Evolutionary conservation across 2,113 vertebrate species (phyloP), one percentile per base, ranked within the genome.

Genomic region (Amblyornis subalaris): DNA sequence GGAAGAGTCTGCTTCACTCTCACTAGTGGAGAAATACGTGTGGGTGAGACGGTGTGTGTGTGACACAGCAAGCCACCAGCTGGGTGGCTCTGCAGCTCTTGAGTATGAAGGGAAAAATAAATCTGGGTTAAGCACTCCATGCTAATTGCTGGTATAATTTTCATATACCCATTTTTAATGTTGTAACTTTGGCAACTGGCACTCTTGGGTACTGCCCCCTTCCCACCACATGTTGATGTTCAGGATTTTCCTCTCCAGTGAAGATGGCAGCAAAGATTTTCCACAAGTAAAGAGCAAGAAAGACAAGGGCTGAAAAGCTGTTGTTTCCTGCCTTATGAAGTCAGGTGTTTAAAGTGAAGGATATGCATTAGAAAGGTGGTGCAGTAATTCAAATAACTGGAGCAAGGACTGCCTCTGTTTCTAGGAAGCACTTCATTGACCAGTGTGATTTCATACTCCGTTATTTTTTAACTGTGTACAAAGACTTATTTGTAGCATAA

Each of bases 31-130:
- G 58, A 79, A 78, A 79, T 51, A 20, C 0, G 0, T 31, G 12
- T 2, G 7, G 22, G 26, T 10, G 14, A 10, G n/a, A n/a, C n/a
- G n/a, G n/a, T n/a, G n/a, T n/a, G 12, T 2, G 7, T 25, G 26
- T 10, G 14, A 10, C 12, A 33, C 3, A 29, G 42, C 0, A 0
- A 28, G 17, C 23, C 26, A 38, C 35, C 8, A 14, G 29, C 14
- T 82, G 44, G 4, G 22, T 26, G 47, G 16, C 6, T 5, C 14
- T 31, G 28, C 24, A 72, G 50, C 33, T 69, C 20, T 44, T 11
- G 12, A 40, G 61, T 16, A 71, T 0, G 3, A 40, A 55, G 16
- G 44, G n/a, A 57, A 66, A 91, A 73, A 65, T 25, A 88, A 53
- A 72, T 51, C 48, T 10, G n/a, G 62, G 14, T 50, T 20, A 75